Conservation (phyloP, 1,140 invertebrate species). For the Drosophila nikananu region DNA sequence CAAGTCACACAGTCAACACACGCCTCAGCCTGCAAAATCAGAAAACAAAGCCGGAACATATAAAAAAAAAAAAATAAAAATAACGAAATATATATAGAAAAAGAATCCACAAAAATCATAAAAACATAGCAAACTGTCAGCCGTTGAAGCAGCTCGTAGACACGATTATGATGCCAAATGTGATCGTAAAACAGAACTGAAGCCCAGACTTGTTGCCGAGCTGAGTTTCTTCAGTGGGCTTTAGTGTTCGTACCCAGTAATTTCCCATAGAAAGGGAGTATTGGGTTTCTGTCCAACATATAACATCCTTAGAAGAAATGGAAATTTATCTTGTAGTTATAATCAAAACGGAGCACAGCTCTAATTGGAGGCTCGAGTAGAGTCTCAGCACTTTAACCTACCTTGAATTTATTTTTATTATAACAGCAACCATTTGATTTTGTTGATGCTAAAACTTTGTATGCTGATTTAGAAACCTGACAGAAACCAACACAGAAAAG, state of each 20-base stretch:
- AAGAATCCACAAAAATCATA: constrained; percentile 28
- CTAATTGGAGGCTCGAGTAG: too few relatives aligned
- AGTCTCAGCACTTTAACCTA: too few relatives aligned
- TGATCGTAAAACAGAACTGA: constrained; percentile 56
- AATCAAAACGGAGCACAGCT: too few relatives aligned
- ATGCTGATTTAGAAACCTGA: too few relatives aligned
- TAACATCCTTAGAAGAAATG: too few relatives aligned
- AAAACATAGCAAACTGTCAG: constrained; percentile 58
- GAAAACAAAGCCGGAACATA: constrained; percentile 3
- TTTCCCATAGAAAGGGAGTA: rapidly evolving
- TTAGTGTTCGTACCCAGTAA: not conserved
- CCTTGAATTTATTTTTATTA: too few relatives aligned
- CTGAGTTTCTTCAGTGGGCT: constrained; percentile 5
- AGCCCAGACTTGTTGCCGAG: constrained; percentile 58
- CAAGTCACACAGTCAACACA: constrained; percentile 26
- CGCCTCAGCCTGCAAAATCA: constrained; percentile 19
- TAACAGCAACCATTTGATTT: too few relatives aligned
- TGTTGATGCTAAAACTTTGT: too few relatives aligned
- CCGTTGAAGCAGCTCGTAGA: constrained; percentile 55
- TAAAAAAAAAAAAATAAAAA: too few relatives aligned
- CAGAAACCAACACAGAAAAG: too few relatives aligned
- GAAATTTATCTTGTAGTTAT: too few relatives aligned
- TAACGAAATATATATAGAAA: not conserved
- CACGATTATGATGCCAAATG: constrained; percentile 69
- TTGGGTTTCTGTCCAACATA: not conserved